Evolutionary conservation across 2,797 vertebrate species (phyloP), one percentile per base, ranked within the genome.

Genomic region (Eupleurogrammus muticus): DNA sequence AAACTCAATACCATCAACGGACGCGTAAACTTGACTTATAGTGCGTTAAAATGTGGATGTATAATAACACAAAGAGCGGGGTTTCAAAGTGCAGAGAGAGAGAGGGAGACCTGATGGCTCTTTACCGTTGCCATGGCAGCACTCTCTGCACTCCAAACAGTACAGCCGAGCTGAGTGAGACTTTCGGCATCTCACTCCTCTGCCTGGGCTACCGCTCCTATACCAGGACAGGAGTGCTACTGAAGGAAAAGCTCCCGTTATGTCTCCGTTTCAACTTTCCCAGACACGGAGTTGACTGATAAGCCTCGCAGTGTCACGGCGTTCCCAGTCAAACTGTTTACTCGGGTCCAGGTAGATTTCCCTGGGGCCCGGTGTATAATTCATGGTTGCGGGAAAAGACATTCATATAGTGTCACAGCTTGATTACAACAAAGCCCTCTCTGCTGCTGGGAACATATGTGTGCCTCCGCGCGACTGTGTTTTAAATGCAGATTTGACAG

Each of bases 71-170:
- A 51, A 36, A 72, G 20, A 49, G 52, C 38, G 34, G 63, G 48
- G 46, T 71, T 75, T 54, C 54, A 75, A 63, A 64, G 44, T 72
- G 34, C 55, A 48, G n/a, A n/a, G n/a, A n/a, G n/a, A n/a, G n/a
- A n/a, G n/a, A n/a, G 54, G 77, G 46, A 77, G 73, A 68, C 73
- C 85, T 54, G 63, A 86, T 85, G 72, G 88, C 90, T 91, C 81
- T 89, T 86, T 80, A 79, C 0, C 64, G 93, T 94, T 94, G 90
- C 91, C 90, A 94, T 94, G 93, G 93, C 21, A 93, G 89, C 93
- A 80, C 75, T 73, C 57, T 83, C 82, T 79, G 84, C 87, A 80
- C 89, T 89, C 84, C 73, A 91, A 94, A 92, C 91, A 87, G 86
- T 85, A 68, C 71, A 78, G 82, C 82, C 87, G 89, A 93, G 81